These are phyloP conservation scores for Schizotus pectinicornis DNA, from an alignment of 2,888 invertebrate species.

Conservation along the genomic window DNA sequence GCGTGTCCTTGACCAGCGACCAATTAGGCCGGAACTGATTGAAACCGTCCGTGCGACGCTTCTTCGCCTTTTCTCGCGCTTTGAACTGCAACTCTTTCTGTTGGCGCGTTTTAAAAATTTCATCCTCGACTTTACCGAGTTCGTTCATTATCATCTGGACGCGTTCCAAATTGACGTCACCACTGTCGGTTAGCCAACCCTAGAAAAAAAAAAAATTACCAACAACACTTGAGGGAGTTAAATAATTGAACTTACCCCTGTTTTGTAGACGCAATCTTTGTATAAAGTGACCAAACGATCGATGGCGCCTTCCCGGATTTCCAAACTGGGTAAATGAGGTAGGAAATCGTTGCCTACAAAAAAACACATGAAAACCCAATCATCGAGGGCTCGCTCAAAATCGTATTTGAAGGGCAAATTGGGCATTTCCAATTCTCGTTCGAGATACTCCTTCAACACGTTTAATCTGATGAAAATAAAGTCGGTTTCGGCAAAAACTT, in stretches of 20 bases:
- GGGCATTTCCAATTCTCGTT: slow-evolving; percentile 87
- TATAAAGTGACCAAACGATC: slow-evolving; percentile 92
- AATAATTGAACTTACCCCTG: slow-evolving; percentile 67
- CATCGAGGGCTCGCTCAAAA: slow-evolving; percentile 94
- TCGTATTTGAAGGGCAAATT: slow-evolving; percentile 93
- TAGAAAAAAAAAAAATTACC: slow-evolving; percentile 51
- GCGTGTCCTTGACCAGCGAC: slow-evolving; percentile 71
- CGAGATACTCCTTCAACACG: slow-evolving; percentile 92
- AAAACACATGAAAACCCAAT: slow-evolving; percentile 99
- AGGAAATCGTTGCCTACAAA: slow-evolving; percentile 99
- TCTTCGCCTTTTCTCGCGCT: slow-evolving; percentile 76
- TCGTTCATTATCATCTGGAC: slow-evolving; percentile 96
- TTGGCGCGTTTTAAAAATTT: slow-evolving; percentile 94
- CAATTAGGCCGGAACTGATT: slow-evolving; percentile 69
- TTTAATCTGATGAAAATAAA: slow-evolving; percentile 94
- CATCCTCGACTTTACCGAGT: slow-evolving; percentile 93
- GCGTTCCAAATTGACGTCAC: slow-evolving; percentile 89
- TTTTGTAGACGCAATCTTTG: slow-evolving; percentile 92
- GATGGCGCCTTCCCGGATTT: slow-evolving; percentile 96
- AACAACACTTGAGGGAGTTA: neutral
- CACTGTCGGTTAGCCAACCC: slow-evolving; percentile 95
- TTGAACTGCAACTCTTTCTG: slow-evolving; percentile 83
- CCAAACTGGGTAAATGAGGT: slow-evolving; percentile 96
- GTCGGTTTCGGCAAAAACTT: slow-evolving; percentile 76
- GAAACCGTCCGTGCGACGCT: slow-evolving; percentile 60